Evolutionary conservation across 2,113 vertebrate genomes (phyloP), one percentile per base, ranked within the genome.

Genomic region (Azemiops feae): DNA sequence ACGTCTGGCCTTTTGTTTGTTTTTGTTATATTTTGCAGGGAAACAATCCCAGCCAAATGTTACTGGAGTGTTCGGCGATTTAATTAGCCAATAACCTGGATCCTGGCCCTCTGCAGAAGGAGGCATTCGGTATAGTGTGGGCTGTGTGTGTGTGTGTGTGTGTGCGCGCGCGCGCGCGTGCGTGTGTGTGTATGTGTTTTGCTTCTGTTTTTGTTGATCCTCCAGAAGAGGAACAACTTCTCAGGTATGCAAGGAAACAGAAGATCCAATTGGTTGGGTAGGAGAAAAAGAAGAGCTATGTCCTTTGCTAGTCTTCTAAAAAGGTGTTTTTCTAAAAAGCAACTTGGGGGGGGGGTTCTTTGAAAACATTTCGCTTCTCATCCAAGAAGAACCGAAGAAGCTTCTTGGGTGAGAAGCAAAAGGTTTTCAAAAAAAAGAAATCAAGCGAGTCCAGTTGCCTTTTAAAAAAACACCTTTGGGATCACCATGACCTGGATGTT

Each of bases 71-170:
- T 94, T 96, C 91, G 95, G 95, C 94, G 43, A 57, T 93, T 97
- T 97, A 96, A 98, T 98, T 97, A 96, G 95, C 93, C 91, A 87
- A 9, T 92, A 95, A 94, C 93, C 95, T 95, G 57, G 88, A 94
- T 92, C 92, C 88, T 92, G 18, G 90, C 34, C 88, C 5, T 47
- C 87, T 64, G 89, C 88, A 88, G 81, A 96, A 95, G 27, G 16
- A 96, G 93, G 93, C 95, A 96, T 96, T 53, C 93, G 96, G 94
- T 54, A 92, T 81, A 18, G 18, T 20, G 34, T 1, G 18, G 34
- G 69, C 34, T 16, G 22, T 7, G 6, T 58, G 27, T n/a, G 4
- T 16, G 30, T 5, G 30, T 11, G 27, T 81, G 1, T 5, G 14
- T 57, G 55, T 3, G 25, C 2, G 23, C n/a, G n/a, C n/a, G n/a